A percentile compares a stretch with the other conserved stretches of the same genome.
These are phyloP conservation scores for Ostrea denselamellosa DNA, from an alignment of 1,140 invertebrate genomes.

Conservation along the genomic window DNA sequence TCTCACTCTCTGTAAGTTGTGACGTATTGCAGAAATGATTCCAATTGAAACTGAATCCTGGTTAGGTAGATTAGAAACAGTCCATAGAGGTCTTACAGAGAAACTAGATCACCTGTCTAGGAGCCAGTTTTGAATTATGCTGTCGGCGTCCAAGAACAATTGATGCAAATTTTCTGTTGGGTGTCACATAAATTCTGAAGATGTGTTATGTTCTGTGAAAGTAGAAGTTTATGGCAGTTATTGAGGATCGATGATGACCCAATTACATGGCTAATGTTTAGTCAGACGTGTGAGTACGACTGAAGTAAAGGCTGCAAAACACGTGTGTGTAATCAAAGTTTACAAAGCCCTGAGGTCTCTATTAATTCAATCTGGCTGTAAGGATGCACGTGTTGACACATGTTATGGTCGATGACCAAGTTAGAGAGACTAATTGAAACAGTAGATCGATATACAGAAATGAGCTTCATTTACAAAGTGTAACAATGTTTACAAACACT, in stretches of 20 bases:
- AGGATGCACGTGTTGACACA: not conserved
- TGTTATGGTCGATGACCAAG: not conserved
- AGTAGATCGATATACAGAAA: not conserved
- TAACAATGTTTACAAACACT: slow-evolving; percentile 10
- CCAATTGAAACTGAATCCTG: not conserved
- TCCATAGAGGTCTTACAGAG: not conserved
- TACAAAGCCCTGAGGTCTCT: not conserved
- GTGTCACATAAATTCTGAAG: not conserved
- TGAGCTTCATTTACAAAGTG: not conserved
- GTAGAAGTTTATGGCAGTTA: not conserved
- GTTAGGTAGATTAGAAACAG: not conserved
- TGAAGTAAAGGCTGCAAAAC: not conserved
- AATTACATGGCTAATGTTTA: not conserved
- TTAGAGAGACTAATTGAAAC: not conserved
- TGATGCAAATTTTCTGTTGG: not conserved
- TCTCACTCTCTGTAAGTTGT: not conserved
- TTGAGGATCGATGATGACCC: not conserved
- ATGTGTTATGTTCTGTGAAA: not conserved
- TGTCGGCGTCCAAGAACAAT: not conserved
- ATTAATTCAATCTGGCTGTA: not conserved
- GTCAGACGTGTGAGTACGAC: not conserved
- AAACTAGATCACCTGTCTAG: not conserved
- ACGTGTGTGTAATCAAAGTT: not conserved
- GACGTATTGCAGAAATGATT: not conserved
- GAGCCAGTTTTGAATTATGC: not conserved